Conservation (phyloP, 2,113 vertebrate genomes). For the Platichthys flesus region DNA sequence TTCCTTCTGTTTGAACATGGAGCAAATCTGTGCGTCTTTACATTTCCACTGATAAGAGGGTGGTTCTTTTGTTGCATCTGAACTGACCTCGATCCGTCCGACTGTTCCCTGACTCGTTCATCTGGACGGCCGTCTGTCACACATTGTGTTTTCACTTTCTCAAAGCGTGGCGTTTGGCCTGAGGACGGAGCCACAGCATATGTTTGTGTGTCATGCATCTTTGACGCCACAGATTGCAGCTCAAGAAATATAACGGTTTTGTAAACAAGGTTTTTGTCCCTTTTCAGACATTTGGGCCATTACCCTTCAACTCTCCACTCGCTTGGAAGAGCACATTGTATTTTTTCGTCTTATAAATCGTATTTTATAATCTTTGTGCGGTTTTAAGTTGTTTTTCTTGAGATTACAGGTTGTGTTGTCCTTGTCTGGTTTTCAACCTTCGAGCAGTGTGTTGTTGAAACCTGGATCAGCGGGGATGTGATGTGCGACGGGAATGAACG, state of each 20-base stretch:
- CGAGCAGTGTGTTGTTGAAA: conserved; percentile 1
- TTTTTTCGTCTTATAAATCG: no score
- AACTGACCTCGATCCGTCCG: conserved; percentile 33
- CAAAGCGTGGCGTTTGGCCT: conserved; percentile 45
- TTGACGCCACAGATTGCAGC: conserved; percentile 29
- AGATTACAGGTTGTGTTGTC: conserved; percentile 2
- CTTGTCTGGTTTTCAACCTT: conserved; percentile 4
- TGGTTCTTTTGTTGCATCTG: neutral
- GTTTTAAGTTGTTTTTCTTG: neutral
- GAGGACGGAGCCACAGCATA: conserved; percentile 46
- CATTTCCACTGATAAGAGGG: neutral
- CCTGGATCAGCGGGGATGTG: neutral
- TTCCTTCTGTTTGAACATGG: neutral
- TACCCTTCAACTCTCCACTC: no score
- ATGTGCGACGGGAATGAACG: no score
- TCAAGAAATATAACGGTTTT: conserved; percentile 8
- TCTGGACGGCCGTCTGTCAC: conserved; percentile 54
- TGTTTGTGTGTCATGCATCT: conserved; percentile 43
- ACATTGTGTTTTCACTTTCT: conserved; percentile 15
- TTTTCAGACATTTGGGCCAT: neutral
- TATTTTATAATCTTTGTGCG: neutral
- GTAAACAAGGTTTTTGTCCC: neutral
- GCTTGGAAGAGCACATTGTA: neutral
- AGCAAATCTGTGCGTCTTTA: neutral
- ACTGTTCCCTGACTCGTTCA: conserved; percentile 23